phyloP scores from a whole-genome alignment of 2,113 vertebrate genomes.

The Eurystomus gularis region DNA sequence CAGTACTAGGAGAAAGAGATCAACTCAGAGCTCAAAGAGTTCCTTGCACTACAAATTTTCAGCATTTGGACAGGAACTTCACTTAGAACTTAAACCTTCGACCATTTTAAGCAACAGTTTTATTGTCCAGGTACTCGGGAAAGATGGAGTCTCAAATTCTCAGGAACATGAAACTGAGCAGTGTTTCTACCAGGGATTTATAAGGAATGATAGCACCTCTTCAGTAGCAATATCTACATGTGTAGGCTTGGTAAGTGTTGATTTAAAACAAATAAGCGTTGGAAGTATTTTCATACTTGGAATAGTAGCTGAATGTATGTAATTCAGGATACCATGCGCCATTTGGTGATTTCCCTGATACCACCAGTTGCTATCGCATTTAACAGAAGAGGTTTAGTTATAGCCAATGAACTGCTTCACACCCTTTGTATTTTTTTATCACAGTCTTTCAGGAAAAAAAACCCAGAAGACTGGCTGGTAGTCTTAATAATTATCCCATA shows the following conservation, averaged over 20 bases:
- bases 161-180: conserved; percentile 70
- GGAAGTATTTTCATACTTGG: neutral
- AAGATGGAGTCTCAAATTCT: conserved; percentile 77
- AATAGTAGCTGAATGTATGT: neutral
- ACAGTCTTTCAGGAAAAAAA: neutral
- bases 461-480: neutral
- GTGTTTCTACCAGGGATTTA: conserved; percentile 96
- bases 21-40: conserved; percentile 68
- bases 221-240: conserved; percentile 92
- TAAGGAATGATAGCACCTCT: conserved; percentile 87
- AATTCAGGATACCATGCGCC: neutral
- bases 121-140: conserved; percentile 85
- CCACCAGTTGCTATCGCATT: neutral
- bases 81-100: conserved; percentile 88
- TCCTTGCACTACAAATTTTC: conserved; percentile 90
- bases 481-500: neutral
- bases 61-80: conserved; percentile 91
- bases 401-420: neutral
- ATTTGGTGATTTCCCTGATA: neutral
- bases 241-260: conserved; percentile 90
- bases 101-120: conserved; percentile 86
- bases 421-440: neutral
- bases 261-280: neutral
- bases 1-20: conserved; percentile 82
- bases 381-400: neutral